Evolutionary conservation across 2,113 vertebrate genomes (phyloP).

Genomic region (Bos javanicus): DNA sequence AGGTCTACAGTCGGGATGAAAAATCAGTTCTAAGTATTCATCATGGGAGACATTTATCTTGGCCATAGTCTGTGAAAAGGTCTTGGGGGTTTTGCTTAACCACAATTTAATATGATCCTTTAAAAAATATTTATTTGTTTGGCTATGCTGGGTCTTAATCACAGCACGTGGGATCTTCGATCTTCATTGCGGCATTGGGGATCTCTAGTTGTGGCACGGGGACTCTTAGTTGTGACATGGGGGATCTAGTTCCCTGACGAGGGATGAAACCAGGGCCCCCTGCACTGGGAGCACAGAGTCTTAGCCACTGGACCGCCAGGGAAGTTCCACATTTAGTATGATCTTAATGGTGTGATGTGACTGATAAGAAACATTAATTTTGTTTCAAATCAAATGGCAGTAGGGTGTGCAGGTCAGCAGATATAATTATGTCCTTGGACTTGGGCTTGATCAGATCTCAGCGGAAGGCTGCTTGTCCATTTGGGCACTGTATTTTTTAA

Average conservation of each 20-base stretch:
- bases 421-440: neutral
- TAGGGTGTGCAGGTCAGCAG: neutral
- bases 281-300: neutral
- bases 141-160: neutral
- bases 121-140: neutral
- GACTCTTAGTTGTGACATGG: neutral
- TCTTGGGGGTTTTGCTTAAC: conserved; percentile 31
- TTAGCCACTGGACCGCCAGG: neutral
- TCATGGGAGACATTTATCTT: conserved; percentile 20
- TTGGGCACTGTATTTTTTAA: neutral
- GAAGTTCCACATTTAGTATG: neutral
- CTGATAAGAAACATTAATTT: neutral
- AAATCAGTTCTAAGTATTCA: neutral
- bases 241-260: neutral
- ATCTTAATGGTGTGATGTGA: neutral
- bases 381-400: neutral
- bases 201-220: neutral
- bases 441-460: neutral
- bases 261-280: neutral
- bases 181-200: neutral
- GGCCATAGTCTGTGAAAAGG: neutral
- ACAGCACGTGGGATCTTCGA: neutral
- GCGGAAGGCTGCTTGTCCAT: neutral
- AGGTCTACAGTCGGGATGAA: conserved; percentile 26
- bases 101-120: neutral